phyloP scores from a whole-genome alignment of 2,113 vertebrate genomes.

The Tautogolabrus adspersus region DNA sequence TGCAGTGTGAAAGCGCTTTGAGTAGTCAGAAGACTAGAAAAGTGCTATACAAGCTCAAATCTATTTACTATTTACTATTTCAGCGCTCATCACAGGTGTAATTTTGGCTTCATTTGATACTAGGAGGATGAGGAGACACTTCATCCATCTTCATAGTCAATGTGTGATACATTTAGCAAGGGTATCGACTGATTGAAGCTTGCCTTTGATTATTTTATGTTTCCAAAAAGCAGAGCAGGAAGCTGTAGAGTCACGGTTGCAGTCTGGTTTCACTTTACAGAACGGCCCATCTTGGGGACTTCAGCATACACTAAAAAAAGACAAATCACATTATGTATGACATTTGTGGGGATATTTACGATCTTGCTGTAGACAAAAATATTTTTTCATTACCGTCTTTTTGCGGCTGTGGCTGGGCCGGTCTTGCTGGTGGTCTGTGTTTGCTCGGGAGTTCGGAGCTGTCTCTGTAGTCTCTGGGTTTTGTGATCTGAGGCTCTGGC shows the following conservation, averaged over 20 bases:
- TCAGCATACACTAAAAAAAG: conserved; percentile 74
- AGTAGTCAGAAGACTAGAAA: too few species aligned
- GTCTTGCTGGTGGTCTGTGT: conserved; percentile 75
- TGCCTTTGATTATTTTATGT: conserved; percentile 4
- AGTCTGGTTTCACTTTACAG: conserved; percentile 73
- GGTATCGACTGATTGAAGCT: background rate
- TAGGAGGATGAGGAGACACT: too few species aligned
- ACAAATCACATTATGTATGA: conserved; percentile 18
- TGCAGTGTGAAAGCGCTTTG: too few species aligned
- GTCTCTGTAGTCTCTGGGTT: conserved; percentile 90
- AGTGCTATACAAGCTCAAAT: too few species aligned
- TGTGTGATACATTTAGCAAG: background rate
- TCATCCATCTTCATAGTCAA: too few species aligned
- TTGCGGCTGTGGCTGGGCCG: conserved; percentile 47
- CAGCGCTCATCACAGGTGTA: too few species aligned
- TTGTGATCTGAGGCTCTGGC: conserved; percentile 84
- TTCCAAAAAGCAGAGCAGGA: conserved; percentile 28
- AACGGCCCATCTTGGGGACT: conserved; percentile 66
- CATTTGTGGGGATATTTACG: background rate
- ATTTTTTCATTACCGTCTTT: conserved; percentile 72
- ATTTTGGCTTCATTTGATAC: too few species aligned
- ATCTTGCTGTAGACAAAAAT: background rate
- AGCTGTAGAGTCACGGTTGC: conserved; percentile 11
- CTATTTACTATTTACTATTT: too few species aligned
- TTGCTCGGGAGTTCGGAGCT: conserved; percentile 84